Conservation (phyloP, 1,140 invertebrate genomes). For the Zaprionus ghesquierei region DNA sequence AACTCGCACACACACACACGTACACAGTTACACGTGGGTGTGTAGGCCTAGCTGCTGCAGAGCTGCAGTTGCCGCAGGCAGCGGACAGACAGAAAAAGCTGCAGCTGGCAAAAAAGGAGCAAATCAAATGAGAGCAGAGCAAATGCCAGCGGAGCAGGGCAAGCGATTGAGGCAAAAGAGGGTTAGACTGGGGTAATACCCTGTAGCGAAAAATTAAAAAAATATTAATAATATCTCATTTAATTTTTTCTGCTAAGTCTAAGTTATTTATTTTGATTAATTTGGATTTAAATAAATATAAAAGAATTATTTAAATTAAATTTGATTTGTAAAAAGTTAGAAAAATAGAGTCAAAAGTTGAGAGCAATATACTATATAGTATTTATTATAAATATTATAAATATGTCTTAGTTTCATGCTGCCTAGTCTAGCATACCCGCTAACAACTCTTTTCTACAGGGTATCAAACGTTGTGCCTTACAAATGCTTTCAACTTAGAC, state of each 20-base stretch:
- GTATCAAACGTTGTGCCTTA: constrained; percentile 28
- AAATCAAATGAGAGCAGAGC: constrained; percentile 62
- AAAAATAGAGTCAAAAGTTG: too few relatives aligned
- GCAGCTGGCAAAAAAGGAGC: constrained; percentile 23
- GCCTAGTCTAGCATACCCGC: background rate
- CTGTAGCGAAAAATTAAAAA: background rate
- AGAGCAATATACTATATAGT: too few relatives aligned
- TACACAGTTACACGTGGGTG: background rate
- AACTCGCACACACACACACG: constrained; percentile 3
- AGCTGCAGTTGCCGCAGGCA: constrained; percentile 29
- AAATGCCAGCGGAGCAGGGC: constrained; percentile 6
- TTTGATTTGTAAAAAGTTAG: too few relatives aligned
- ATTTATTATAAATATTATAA: too few relatives aligned
- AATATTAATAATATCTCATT: background rate
- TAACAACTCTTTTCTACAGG: background rate
- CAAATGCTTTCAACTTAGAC: constrained; percentile 59
- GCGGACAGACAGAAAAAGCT: constrained; percentile 23
- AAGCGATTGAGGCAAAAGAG: background rate
- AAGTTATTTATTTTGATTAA: too few relatives aligned
- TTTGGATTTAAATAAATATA: too few relatives aligned
- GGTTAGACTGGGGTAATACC: background rate
- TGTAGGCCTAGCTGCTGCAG: constrained; percentile 47
- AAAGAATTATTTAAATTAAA: too few relatives aligned
- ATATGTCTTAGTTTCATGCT: too few relatives aligned
- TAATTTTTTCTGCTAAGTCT: too few relatives aligned